phyloP scores from a whole-genome alignment of 2,113 vertebrate species.

The Chiloscyllium plagiosum region DNA sequence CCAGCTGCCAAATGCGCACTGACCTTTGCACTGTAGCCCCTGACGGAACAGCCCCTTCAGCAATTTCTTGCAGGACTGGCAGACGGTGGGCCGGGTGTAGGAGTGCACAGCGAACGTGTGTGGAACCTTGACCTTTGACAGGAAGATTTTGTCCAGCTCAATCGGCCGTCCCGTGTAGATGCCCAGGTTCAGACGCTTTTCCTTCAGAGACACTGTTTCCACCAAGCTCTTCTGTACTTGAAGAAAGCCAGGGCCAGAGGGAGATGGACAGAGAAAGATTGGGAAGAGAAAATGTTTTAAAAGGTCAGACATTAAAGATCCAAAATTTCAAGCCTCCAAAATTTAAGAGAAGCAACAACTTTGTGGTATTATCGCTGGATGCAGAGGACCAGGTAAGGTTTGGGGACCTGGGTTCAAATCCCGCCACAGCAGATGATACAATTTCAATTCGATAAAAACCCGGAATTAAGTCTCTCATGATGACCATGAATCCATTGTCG shows the following conservation, averaged over 20 bases:
- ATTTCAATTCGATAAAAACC: no score
- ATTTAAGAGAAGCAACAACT: no score
- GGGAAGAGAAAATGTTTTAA: not conserved
- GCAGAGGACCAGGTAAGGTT: no score
- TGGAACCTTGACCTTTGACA: constrained; percentile 82
- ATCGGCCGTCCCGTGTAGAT: constrained; percentile 75
- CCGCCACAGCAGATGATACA: no score
- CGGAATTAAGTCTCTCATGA: no score
- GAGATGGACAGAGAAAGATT: not conserved
- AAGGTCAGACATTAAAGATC: not conserved
- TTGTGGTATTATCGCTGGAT: no score
- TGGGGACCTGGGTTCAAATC: no score
- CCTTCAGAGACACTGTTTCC: not conserved
- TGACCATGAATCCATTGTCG: no score
- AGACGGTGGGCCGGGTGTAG: constrained; percentile 79
- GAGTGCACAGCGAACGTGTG: constrained; percentile 84
- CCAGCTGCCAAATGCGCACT: not conserved
- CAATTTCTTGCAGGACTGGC: constrained; percentile 82
- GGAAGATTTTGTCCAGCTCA: constrained; percentile 77
- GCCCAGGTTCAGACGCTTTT: not conserved
- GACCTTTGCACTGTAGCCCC: constrained; percentile 85
- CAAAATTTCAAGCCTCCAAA: not conserved
- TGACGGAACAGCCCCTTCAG: constrained; percentile 80
- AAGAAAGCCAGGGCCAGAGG: constrained; percentile 48
- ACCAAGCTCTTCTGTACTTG: constrained; percentile 51